Evolutionary conservation across 2,797 vertebrate species (phyloP).

Genomic region (Podarcis siculus): DNA sequence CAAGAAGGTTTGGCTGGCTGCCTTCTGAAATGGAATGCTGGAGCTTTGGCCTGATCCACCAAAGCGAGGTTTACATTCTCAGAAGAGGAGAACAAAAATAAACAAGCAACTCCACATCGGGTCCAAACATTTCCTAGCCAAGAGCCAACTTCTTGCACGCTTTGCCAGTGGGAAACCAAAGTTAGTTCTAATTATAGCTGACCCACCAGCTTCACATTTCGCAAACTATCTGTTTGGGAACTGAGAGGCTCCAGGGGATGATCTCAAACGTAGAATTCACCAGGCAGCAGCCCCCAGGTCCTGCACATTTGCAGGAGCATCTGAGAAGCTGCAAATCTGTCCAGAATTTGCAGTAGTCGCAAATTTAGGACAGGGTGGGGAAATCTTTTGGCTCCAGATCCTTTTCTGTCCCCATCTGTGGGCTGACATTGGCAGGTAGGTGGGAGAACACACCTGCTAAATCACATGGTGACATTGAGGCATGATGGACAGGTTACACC

Average conservation of each 20-base stretch:
- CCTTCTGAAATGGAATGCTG: background rate
- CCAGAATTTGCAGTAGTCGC: background rate
- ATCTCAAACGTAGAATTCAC: conserved; percentile 32
- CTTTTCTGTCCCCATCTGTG: too few relatives aligned
- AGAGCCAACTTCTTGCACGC: conserved; percentile 69
- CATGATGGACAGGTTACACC: too few relatives aligned
- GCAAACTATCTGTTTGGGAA: conserved; percentile 45
- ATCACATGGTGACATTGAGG: too few relatives aligned
- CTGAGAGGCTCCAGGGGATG: background rate
- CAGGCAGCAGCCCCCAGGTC: background rate
- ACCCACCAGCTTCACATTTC: conserved; percentile 22
- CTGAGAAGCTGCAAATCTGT: background rate
- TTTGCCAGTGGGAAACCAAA: conserved; percentile 67
- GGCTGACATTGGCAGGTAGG: too few relatives aligned
- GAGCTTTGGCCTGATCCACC: background rate
- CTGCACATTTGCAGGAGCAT: background rate
- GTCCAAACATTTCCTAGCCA: conserved; percentile 53
- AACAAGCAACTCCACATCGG: conserved; percentile 37
- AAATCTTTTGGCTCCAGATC: too few relatives aligned
- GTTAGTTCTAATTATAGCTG: conserved; percentile 66
- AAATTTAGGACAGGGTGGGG: background rate
- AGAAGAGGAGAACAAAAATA: background rate
- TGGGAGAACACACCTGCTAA: too few relatives aligned
- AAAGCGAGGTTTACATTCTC: background rate
- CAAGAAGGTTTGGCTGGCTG: background rate